Evolutionary conservation across 2,113 vertebrate genomes (phyloP).

Genomic region (Cyanistes caeruleus): DNA sequence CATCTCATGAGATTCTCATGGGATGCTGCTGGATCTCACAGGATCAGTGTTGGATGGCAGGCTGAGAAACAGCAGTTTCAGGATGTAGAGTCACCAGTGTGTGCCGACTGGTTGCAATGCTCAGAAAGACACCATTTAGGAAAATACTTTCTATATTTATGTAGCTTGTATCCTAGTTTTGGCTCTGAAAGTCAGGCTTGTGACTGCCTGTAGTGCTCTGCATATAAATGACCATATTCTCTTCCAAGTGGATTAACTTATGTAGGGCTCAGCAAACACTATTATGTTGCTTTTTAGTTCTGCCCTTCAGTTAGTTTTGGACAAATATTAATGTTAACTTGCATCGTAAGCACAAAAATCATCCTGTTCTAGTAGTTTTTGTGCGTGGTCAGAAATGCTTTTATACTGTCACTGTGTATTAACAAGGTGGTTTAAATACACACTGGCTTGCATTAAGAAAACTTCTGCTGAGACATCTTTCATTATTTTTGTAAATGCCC

Average conservation of each 20-base stretch:
- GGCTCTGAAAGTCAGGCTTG: not conserved
- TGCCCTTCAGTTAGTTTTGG: conserved; percentile 36
- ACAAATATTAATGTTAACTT: conserved; percentile 39
- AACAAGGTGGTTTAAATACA: not conserved
- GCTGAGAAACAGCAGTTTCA: not conserved
- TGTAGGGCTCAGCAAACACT: not conserved
- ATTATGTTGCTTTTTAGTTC: not conserved
- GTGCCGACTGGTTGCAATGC: not conserved
- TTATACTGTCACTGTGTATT: not conserved
- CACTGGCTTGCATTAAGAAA: not conserved
- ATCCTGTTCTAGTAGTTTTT: not conserved
- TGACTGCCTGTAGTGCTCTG: not conserved
- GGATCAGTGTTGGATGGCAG: not conserved
- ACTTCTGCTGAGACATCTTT: conserved; percentile 3
- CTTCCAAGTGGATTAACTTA: conserved; percentile 23
- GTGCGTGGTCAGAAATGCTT: not conserved
- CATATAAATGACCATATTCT: conserved; percentile 9
- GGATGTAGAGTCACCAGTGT: not conserved
- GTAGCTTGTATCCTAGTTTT: not conserved
- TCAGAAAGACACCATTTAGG: not conserved
- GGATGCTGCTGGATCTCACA: not conserved
- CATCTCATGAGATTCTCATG: not conserved
- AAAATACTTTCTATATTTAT: conserved; percentile 23
- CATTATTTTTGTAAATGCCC: conserved; percentile 1
- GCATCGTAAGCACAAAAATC: conserved; percentile 11